Conservation (phyloP, 2,113 vertebrate genomes). For the Stomatorhinus ivindoensis region DNA sequence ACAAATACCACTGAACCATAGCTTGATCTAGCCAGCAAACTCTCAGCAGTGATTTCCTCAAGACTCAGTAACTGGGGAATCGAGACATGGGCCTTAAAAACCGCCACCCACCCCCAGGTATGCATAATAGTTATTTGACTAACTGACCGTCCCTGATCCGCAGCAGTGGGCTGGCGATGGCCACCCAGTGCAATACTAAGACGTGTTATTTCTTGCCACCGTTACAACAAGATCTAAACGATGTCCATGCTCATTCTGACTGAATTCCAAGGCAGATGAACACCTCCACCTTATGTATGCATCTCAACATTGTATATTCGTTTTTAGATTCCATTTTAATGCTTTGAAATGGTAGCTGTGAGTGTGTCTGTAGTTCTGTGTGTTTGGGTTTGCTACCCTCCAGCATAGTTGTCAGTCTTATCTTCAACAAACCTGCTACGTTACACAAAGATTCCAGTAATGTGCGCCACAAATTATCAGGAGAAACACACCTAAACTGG, state of each 20-base stretch:
- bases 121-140: background rate
- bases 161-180: background rate
- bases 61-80: background rate
- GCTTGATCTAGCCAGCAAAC: background rate
- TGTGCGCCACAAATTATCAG: background rate
- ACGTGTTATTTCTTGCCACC: background rate
- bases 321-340: background rate
- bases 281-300: background rate
- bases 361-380: background rate
- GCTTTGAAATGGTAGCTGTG: background rate
- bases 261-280: background rate
- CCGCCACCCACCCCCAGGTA: background rate
- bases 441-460: background rate
- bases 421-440: background rate
- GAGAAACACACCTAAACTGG: background rate
- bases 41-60: background rate
- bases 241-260: background rate
- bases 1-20: background rate
- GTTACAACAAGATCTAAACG: background rate
- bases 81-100: background rate
- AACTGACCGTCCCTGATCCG: background rate
- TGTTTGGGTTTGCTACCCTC: background rate
- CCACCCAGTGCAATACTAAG: background rate
- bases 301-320: background rate
- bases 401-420: background rate